These are phyloP conservation scores for Daktulosphaira vitifoliae DNA, from an alignment of 1,140 invertebrate genomes.

Conservation along the genomic window DNA sequence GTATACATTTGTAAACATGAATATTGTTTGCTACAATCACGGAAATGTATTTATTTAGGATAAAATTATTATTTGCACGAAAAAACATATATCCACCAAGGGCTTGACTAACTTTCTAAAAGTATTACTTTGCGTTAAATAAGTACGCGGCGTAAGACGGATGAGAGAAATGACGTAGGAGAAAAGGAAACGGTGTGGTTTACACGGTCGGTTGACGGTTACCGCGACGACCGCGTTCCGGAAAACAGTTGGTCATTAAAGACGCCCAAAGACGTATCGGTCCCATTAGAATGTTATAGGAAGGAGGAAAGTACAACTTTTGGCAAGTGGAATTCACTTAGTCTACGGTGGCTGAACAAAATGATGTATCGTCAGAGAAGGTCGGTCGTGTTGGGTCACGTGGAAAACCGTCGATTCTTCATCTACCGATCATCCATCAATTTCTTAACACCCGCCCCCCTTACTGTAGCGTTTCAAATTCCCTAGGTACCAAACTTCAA, in stretches of 20 bases:
- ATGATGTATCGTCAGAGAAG: constrained; percentile 24
- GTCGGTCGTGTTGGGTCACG: constrained; percentile 11
- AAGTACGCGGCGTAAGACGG: not conserved
- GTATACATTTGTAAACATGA: too few species aligned
- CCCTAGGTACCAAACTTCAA: too few species aligned
- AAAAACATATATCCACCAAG: too few species aligned
- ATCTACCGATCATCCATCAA: constrained; percentile 24
- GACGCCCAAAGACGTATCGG: constrained; percentile 28
- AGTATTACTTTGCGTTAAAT: too few species aligned
- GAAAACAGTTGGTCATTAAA: constrained; percentile 33
- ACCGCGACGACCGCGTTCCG: constrained; percentile 2
- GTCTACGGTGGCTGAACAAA: constrained; percentile 4
- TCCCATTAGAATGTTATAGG: constrained; percentile 18
- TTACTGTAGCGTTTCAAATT: too few species aligned
- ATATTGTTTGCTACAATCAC: too few species aligned
- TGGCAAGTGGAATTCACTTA: constrained; percentile 27
- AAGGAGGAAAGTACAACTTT: not conserved
- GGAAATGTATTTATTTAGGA: too few species aligned
- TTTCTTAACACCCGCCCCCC: not conserved
- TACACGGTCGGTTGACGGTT: constrained; percentile 28
- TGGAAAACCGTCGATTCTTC: constrained; percentile 32
- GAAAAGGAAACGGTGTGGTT: constrained; percentile 14
- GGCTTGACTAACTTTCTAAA: too few species aligned
- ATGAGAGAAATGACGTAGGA: constrained; percentile 26
- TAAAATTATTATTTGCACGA: too few species aligned